A percentile compares a stretch with the other conserved stretches of the same genome.
Conservation (phyloP, 2,797 vertebrate species). For the Syncerus caffer region DNA sequence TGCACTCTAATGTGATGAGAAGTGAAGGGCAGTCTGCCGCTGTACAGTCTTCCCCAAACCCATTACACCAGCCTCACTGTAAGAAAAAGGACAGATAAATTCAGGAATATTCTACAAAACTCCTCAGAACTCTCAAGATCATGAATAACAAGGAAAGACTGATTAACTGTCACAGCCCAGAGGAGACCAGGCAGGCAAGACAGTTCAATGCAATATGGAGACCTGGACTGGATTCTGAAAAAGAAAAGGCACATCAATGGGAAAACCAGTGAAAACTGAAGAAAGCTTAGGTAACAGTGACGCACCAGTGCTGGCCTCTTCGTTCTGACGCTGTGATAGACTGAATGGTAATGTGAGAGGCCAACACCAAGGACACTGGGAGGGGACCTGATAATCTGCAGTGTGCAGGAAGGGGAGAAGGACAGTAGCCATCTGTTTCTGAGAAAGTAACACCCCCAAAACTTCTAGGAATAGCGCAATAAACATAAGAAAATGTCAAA, state of each 20-base stretch:
- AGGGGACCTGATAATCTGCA: neutral
- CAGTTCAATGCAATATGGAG: neutral
- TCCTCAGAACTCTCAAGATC: neutral
- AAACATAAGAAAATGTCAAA: neutral
- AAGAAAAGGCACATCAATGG: neutral
- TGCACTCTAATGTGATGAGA: neutral
- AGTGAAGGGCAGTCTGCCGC: neutral
- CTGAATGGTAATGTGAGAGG: neutral
- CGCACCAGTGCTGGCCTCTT: neutral
- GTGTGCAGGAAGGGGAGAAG: neutral
- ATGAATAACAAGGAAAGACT: neutral
- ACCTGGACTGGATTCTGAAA: neutral
- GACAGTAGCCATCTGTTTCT: neutral
- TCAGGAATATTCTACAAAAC: neutral
- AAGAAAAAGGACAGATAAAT: neutral
- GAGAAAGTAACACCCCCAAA: neutral
- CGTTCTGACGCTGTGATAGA: neutral
- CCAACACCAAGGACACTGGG: neutral
- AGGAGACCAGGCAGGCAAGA: neutral
- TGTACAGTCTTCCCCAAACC: neutral
- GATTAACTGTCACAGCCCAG: neutral
- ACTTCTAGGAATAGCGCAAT: neutral
- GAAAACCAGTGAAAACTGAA: neutral
- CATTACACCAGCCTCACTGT: neutral
- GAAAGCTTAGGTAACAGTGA: neutral